Conservation (phyloP, 2,113 vertebrate species). For the Lampris megalopsis region DNA sequence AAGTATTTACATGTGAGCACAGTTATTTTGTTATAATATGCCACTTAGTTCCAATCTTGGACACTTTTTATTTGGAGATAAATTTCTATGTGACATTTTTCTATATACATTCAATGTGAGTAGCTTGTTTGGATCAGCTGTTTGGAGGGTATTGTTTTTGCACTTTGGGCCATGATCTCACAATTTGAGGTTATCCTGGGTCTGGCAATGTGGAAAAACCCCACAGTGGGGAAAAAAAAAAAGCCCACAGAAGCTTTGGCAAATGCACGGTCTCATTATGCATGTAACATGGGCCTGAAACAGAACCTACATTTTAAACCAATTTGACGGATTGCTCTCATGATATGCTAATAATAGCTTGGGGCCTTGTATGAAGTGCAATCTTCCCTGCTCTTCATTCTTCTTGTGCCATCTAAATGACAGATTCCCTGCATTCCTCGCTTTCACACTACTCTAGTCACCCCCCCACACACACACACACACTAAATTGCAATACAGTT, state of each 20-base stretch:
- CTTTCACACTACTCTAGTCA: not conserved
- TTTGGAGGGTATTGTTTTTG: not conserved
- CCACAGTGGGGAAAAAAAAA: not conserved
- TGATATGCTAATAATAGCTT: slow-evolving; percentile 68
- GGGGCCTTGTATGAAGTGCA: slow-evolving; percentile 37
- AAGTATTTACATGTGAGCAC: no score
- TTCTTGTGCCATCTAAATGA: slow-evolving; percentile 37
- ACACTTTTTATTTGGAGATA: no score
- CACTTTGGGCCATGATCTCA: slow-evolving; percentile 11
- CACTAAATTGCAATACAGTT: slow-evolving; percentile 36
- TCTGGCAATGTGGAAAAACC: slow-evolving; percentile 5
- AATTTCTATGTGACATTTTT: no score
- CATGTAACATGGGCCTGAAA: slow-evolving; percentile 57
- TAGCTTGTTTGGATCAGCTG: not conserved
- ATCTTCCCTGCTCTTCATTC: slow-evolving; percentile 51
- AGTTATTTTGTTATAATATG: no score
- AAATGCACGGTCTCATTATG: slow-evolving; percentile 53
- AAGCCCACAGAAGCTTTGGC: slow-evolving; percentile 14
- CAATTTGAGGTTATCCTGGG: slow-evolving; percentile 18
- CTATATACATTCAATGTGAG: not conserved
- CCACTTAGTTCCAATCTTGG: no score
- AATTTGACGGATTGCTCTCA: slow-evolving; percentile 66
- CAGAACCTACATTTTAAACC: slow-evolving; percentile 59
- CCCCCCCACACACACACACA: not conserved
- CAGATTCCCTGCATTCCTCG: slow-evolving; percentile 34